Evolutionary conservation across 2,888 invertebrate genomes (phyloP).

Genomic region (Homarus gammarus): DNA sequence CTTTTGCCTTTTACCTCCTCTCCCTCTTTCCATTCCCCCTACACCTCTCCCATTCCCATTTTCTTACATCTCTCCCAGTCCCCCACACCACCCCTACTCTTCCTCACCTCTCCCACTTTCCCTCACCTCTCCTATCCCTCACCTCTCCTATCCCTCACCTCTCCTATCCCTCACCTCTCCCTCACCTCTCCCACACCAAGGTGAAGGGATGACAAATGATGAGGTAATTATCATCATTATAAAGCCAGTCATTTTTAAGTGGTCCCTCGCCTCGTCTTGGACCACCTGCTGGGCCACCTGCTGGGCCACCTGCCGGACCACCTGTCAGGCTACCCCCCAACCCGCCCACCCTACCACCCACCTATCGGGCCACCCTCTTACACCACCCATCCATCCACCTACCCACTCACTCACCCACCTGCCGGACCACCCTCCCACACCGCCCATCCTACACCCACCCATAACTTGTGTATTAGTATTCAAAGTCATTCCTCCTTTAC

Average conservation of each 20-base stretch:
- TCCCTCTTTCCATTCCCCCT: background rate
- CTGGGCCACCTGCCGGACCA: too few species aligned
- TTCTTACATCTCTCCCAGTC: background rate
- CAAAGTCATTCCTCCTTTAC: too few species aligned
- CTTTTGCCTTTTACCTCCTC: background rate
- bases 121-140: background rate
- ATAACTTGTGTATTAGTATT: too few species aligned
- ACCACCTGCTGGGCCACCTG: background rate
- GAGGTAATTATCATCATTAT: background rate
- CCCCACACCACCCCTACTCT: background rate
- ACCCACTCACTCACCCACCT: too few species aligned
- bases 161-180: background rate
- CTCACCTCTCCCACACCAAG: background rate
- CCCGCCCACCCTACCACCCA: background rate
- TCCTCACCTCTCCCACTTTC: background rate
- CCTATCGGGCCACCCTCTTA: too few species aligned
- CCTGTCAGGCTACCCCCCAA: background rate
- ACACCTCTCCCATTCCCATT: background rate
- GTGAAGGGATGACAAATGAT: background rate
- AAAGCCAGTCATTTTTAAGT: background rate
- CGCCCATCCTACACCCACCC: too few species aligned
- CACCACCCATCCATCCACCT: too few species aligned
- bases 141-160: background rate
- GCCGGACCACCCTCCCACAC: too few species aligned
- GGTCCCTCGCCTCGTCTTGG: background rate